A percentile compares a stretch with the other conserved stretches of the same genome.
These are phyloP conservation scores for Zeus faber DNA, from an alignment of 2,113 vertebrate genomes.

Conservation along the genomic window DNA sequence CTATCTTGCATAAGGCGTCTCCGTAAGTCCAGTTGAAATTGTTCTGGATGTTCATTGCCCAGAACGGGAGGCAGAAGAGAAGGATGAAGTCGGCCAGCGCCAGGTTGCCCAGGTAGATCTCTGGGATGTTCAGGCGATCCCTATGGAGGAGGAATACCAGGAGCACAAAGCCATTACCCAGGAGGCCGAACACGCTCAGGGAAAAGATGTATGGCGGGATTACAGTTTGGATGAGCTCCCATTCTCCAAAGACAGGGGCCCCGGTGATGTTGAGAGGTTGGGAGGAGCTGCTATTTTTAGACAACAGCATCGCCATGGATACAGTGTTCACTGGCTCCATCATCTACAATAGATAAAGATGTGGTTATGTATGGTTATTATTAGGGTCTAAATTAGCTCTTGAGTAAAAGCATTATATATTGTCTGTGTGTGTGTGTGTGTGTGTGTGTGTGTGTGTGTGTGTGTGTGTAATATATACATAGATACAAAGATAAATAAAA, in stretches of 20 bases:
- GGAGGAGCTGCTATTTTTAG: constrained; percentile 40
- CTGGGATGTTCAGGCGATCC: constrained; percentile 80
- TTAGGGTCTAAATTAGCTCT: too few species aligned
- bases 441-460: too few species aligned
- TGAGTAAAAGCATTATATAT: too few species aligned
- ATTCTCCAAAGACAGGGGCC: constrained; percentile 25
- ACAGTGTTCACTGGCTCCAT: constrained; percentile 30
- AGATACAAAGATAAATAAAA: too few species aligned
- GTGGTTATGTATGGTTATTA: neutral
- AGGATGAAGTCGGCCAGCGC: constrained; percentile 83
- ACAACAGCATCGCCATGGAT: constrained; percentile 1
- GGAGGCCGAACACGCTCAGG: constrained; percentile 72
- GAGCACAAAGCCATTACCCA: constrained; percentile 87
- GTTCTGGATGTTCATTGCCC: constrained; percentile 82
- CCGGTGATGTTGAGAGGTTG: constrained; percentile 14
- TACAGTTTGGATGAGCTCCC: constrained; percentile 59
- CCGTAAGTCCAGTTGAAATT: constrained; percentile 85
- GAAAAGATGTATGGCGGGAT: constrained; percentile 84
- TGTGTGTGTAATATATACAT: too few species aligned
- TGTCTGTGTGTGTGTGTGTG: too few species aligned
- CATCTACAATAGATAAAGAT: constrained; percentile 12
- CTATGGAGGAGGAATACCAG: constrained; percentile 78
- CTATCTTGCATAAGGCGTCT: constrained; percentile 77
- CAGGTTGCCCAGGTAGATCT: constrained; percentile 90
- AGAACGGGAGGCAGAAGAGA: constrained; percentile 84